Evolutionary conservation across 2,113 vertebrate species (phyloP).

Genomic region (Crotalus viridis): DNA sequence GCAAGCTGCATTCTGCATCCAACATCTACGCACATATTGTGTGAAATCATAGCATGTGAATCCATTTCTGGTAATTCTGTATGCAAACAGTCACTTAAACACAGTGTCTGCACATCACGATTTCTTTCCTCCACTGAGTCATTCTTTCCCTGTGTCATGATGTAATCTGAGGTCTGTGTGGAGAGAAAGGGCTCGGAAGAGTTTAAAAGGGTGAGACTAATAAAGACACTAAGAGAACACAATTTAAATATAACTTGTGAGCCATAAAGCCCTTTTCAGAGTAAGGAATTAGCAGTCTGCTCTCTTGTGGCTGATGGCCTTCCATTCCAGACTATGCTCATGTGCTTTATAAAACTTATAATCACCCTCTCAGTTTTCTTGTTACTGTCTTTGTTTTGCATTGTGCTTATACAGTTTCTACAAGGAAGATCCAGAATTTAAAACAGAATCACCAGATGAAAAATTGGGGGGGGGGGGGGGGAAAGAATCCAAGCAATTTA

Average conservation of each 20-base stretch:
- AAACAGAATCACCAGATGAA: neutral
- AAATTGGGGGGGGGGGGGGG: neutral
- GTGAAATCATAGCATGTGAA: neutral
- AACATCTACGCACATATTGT: neutral
- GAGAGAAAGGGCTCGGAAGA: neutral
- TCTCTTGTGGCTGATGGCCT: too few relatives aligned
- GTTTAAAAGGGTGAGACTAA: constrained; percentile 10
- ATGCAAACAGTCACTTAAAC: constrained; percentile 4
- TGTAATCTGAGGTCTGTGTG: constrained; percentile 12
- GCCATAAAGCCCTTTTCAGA: neutral
- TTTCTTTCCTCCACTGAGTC: constrained; percentile 19
- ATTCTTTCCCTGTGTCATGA: constrained; percentile 10
- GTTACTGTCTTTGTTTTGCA: neutral
- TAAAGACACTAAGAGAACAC: neutral
- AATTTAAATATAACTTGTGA: neutral
- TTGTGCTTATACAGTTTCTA: neutral
- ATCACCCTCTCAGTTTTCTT: neutral
- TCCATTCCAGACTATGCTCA: neutral
- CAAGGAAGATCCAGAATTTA: neutral
- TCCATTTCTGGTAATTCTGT: neutral
- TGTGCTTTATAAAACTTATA: neutral
- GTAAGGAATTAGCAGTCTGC: neutral
- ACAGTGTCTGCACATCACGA: neutral
- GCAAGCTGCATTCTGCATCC: neutral
- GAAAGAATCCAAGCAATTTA: neutral